phyloP scores from a whole-genome alignment of 2,113 vertebrate genomes.

The Notothenia rossii region DNA sequence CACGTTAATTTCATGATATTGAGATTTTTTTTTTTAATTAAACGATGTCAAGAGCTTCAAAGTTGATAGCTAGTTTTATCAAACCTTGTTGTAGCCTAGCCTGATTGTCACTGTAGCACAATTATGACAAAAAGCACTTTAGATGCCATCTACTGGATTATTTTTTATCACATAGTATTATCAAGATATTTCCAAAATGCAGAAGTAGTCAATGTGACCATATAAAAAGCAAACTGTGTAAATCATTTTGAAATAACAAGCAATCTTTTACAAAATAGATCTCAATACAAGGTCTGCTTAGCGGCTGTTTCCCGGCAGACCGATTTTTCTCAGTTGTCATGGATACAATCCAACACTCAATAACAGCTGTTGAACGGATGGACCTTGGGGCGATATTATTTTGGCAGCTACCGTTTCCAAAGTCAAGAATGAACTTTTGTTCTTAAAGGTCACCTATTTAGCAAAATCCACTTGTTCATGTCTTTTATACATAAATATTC shows the following conservation, averaged over 20 bases:
- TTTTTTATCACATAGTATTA: background rate
- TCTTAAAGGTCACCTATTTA: background rate
- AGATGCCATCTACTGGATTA: background rate
- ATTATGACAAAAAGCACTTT: background rate
- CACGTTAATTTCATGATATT: too few species aligned
- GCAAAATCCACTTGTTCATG: too few species aligned
- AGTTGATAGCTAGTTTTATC: too few species aligned
- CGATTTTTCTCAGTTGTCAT: background rate
- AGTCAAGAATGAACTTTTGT: background rate
- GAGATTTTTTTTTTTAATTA: background rate
- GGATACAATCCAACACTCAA: background rate
- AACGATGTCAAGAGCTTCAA: background rate
- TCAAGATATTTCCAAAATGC: background rate
- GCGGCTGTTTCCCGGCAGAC: background rate
- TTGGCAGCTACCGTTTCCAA: background rate
- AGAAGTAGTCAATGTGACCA: background rate
- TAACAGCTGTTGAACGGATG: background rate
- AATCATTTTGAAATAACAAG: slow-evolving; percentile 1
- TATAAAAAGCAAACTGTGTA: background rate
- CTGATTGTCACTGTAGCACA: background rate
- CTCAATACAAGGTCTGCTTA: background rate
- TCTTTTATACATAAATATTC: too few species aligned
- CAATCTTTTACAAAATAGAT: background rate
- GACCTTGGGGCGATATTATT: background rate
- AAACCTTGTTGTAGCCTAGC: background rate